Conservation (phyloP, 2,113 vertebrate species). For the Onychostoma macrolepis region DNA sequence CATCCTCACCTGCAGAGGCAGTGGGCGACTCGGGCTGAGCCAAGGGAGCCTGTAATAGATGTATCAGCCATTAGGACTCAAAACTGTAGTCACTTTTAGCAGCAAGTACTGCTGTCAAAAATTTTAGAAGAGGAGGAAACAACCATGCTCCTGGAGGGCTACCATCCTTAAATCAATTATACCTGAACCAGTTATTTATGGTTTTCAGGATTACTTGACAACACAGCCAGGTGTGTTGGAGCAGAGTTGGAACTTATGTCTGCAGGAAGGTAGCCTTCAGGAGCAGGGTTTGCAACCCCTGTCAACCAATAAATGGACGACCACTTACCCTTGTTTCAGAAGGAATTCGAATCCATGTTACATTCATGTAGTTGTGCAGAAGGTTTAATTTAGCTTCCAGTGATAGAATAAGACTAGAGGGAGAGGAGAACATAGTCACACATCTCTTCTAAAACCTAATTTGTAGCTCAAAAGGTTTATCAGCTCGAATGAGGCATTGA, state of each 20-base stretch:
- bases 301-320: not conserved
- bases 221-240: not conserved
- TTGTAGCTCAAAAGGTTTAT: slow-evolving; percentile 3
- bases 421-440: slow-evolving; percentile 54
- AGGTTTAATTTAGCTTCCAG: slow-evolving; percentile 98
- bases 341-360: slow-evolving; percentile 98
- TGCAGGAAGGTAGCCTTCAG: not conserved
- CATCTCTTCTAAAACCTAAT: not conserved
- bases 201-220: not conserved
- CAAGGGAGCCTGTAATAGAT: slow-evolving; percentile 85
- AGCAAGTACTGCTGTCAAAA: not conserved
- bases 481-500: not conserved
- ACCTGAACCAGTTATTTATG: not conserved
- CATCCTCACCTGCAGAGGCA: slow-evolving; percentile 94
- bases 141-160: not conserved
- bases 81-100: not conserved
- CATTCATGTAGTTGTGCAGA: slow-evolving; percentile 99
- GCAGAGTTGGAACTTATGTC: not conserved
- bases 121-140: too few species aligned
- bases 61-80: not conserved
- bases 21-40: slow-evolving; percentile 98
- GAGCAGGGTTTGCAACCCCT: not conserved
- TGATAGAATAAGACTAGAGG: slow-evolving; percentile 91
- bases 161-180: not conserved
- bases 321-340: slow-evolving; percentile 92